A percentile compares a stretch with the other conserved stretches of the same genome.
phyloP scores from a whole-genome alignment of 2,797 vertebrate genomes.

The Falco peregrinus region DNA sequence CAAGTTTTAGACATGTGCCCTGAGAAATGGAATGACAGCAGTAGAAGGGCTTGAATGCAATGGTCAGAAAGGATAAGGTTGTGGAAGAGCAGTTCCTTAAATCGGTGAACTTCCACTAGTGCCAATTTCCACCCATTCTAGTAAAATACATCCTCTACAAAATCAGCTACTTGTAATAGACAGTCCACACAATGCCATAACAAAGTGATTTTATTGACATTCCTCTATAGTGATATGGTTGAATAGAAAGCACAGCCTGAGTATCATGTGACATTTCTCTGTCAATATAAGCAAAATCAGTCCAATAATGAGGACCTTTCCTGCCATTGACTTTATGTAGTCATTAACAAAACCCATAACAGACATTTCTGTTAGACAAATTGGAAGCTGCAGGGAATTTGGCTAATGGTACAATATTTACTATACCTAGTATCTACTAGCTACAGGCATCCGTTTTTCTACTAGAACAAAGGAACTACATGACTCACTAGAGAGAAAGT shows the following conservation, averaged over 20 bases:
- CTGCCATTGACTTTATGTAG: constrained; percentile 72
- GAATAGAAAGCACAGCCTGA: constrained; percentile 85
- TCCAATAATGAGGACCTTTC: constrained; percentile 74
- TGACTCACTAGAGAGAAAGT: constrained; percentile 72
- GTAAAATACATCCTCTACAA: neutral
- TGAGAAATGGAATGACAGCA: neutral
- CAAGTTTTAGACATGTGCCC: neutral
- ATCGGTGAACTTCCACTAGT: neutral
- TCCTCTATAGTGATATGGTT: constrained; percentile 84
- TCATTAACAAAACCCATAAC: constrained; percentile 70
- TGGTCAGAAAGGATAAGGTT: neutral
- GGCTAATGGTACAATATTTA: constrained; percentile 73
- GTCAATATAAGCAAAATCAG: constrained; percentile 78
- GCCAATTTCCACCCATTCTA: neutral
- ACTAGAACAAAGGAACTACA: constrained; percentile 73
- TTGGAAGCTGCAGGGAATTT: constrained; percentile 75
- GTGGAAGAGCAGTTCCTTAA: neutral
- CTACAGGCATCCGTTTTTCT: constrained; percentile 72
- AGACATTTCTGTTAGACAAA: constrained; percentile 70
- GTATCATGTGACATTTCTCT: constrained; percentile 82
- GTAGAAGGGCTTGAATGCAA: neutral
- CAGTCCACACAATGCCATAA: constrained; percentile 75
- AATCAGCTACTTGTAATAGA: constrained; percentile 45
- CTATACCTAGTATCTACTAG: constrained; percentile 68
- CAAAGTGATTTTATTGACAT: constrained; percentile 93